phyloP scores from a whole-genome alignment of 2,888 invertebrate species.

The Sesamia inferens region DNA sequence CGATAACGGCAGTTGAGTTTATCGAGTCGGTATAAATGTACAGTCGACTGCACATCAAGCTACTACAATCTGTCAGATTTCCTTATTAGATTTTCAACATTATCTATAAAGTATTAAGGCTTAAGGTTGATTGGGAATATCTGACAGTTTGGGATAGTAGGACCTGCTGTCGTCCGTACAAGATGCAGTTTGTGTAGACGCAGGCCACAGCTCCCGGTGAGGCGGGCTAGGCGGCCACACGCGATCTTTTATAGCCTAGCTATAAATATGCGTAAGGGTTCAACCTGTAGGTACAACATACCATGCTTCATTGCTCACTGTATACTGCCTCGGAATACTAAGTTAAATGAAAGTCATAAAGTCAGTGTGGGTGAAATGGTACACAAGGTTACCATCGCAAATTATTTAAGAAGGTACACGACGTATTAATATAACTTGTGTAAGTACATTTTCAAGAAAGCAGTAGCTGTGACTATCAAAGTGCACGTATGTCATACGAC shows the following conservation, averaged over 20 bases:
- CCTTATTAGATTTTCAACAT: no score
- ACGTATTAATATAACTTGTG: neutral
- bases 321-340: slow-evolving; percentile 14
- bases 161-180: slow-evolving; percentile 10
- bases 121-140: no score
- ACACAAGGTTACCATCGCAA: neutral
- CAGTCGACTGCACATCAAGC: no score
- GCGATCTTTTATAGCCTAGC: slow-evolving; percentile 41
- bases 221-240: slow-evolving; percentile 53
- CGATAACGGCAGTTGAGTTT: neutral
- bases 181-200: slow-evolving; percentile 22
- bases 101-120: no score
- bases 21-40: neutral
- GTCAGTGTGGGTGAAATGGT: slow-evolving; percentile 5
- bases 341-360: slow-evolving; percentile 19
- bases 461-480: no score
- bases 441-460: no score
- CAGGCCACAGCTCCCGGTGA: slow-evolving; percentile 17
- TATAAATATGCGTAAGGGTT: slow-evolving; percentile 45
- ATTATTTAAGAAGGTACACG: neutral
- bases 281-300: slow-evolving; percentile 18
- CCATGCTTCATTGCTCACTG: slow-evolving; percentile 19
- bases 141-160: no score
- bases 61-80: no score
- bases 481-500: no score